Percentiles rank a stretch among this genome's conserved stretches.
These are phyloP conservation scores for Chrysogorgia sp. DNA, from an alignment of 92 coral and sea anemone genomes.

Conservation along the genomic window DNA sequence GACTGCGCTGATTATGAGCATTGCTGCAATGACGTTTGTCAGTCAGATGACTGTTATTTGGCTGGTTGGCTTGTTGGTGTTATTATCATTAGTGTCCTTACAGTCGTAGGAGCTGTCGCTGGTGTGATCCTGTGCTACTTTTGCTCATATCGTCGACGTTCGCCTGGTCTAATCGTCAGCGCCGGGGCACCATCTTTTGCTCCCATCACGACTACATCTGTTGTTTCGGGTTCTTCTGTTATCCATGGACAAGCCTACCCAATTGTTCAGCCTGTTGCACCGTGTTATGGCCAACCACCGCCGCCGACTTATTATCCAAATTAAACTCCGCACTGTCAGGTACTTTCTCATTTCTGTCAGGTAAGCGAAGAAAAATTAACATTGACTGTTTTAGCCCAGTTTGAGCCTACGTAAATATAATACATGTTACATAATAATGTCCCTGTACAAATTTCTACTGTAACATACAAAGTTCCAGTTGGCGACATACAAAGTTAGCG, in stretches of 20 bases:
- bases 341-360: no score
- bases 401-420: no score
- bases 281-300: constrained; percentile 2
- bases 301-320: neutral
- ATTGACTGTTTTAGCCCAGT: no score
- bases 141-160: constrained; percentile 1
- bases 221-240: neutral
- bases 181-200: neutral
- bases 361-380: no score
- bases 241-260: neutral
- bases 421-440: no score
- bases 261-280: neutral
- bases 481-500: no score
- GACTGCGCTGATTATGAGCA: neutral
- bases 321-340: no score
- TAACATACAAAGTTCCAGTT: no score
- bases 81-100: neutral
- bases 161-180: neutral
- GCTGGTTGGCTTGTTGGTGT: neutral
- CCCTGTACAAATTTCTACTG: no score
- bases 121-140: neutral
- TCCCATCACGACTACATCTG: neutral
- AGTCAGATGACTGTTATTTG: constrained; percentile 2
- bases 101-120: neutral
- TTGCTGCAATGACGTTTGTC: neutral